Percentiles rank a stretch among this genome's conserved stretches.
These are phyloP conservation scores for Drosophila mimica DNA, from an alignment of 2,888 invertebrate genomes.

Conservation along the genomic window DNA sequence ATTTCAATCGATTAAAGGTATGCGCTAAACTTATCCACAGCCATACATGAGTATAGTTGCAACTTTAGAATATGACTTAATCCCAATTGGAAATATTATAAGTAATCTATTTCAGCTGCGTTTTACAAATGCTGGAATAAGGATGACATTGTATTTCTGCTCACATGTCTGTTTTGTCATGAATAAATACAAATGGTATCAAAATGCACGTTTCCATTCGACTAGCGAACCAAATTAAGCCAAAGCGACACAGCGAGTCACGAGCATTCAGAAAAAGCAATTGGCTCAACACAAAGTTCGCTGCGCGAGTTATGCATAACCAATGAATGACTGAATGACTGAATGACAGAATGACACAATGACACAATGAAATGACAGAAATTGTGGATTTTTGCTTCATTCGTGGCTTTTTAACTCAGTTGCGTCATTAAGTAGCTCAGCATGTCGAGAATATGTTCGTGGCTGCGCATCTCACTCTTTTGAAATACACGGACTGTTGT, in stretches of 20 bases:
- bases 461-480: conserved; percentile 25
- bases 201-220: conserved; percentile 32
- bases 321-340: conserved; percentile 44
- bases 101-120: not conserved
- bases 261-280: conserved; percentile 11
- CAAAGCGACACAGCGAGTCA: not conserved
- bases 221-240: conserved; percentile 13
- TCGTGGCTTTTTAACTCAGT: conserved; percentile 46
- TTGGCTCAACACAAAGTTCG: conserved; percentile 1
- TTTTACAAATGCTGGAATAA: not conserved
- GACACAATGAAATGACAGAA: conserved; percentile 15
- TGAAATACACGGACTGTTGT: conserved; percentile 36
- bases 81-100: not conserved
- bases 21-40: too few relatives aligned
- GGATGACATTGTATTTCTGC: conserved; percentile 36
- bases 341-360: conserved; percentile 7
- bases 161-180: conserved; percentile 64
- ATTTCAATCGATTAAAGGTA: too few relatives aligned
- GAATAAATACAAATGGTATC: conserved; percentile 59
- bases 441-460: conserved; percentile 62
- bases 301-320: conserved; percentile 40
- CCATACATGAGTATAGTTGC: not conserved
- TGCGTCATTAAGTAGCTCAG: conserved; percentile 70
- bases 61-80: not conserved
- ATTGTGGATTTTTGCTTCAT: conserved; percentile 41